phyloP scores from a whole-genome alignment of 2,113 vertebrate genomes.

The Anhinga anhinga region DNA sequence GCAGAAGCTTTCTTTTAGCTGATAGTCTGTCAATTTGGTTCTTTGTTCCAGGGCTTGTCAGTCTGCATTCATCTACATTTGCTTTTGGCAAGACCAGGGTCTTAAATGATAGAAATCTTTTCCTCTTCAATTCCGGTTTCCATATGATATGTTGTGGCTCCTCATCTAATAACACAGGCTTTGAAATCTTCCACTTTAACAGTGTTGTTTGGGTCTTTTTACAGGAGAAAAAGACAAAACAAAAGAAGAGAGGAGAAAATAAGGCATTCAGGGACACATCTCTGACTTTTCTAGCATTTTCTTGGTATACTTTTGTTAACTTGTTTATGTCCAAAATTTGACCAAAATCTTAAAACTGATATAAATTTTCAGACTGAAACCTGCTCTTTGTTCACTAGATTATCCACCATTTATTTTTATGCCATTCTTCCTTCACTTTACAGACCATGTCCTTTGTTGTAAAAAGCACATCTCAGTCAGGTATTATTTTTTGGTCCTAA shows the following conservation, averaged over 20 bases:
- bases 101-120: slow-evolving; percentile 25
- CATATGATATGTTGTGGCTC: neutral
- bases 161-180: slow-evolving; percentile 2
- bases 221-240: neutral
- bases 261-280: neutral
- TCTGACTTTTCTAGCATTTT: neutral
- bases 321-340: neutral
- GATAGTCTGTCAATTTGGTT: neutral
- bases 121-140: slow-evolving; percentile 1
- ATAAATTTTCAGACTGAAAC: neutral
- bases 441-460: neutral
- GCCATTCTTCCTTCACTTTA: neutral
- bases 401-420: neutral
- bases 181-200: neutral
- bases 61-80: slow-evolving; percentile 37
- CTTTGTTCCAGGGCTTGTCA: slow-evolving; percentile 40
- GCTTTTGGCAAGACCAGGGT: slow-evolving; percentile 34
- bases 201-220: neutral
- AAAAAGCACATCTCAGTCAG: neutral
- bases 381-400: neutral
- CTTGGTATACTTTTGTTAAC: neutral
- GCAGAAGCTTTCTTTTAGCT: slow-evolving; percentile 24
- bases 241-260: neutral
- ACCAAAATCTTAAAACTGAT: neutral
- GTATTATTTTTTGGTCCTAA: neutral